Conservation (phyloP, 2,113 vertebrate genomes). For the Synodontis membranacea region DNA sequence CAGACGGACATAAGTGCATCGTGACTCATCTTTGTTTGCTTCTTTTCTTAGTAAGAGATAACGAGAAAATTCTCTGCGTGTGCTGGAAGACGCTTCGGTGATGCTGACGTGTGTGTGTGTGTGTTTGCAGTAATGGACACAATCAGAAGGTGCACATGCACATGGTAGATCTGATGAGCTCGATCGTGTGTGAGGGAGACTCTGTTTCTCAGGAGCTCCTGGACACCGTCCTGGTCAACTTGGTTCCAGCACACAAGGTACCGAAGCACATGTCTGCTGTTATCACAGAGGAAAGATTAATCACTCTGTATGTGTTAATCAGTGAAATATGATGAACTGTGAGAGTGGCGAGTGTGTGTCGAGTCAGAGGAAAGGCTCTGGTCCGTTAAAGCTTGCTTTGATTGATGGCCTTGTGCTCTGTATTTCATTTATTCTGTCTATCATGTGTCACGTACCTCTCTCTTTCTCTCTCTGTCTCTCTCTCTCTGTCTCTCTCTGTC, state of each 20-base stretch:
- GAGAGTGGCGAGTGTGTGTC: background rate
- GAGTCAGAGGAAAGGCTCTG: background rate
- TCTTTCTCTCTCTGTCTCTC: background rate
- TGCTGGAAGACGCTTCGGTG: background rate
- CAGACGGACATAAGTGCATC: constrained; percentile 7
- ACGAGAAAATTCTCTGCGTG: background rate
- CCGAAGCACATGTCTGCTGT: background rate
- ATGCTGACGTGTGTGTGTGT: background rate
- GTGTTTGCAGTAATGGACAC: constrained; percentile 88
- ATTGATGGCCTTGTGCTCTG: background rate
- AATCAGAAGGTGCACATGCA: constrained; percentile 99
- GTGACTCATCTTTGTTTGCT: constrained; percentile 9
- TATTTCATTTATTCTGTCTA: background rate
- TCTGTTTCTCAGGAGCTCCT: constrained; percentile 96
- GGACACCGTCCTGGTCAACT: constrained; percentile 95
- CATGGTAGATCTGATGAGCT: constrained; percentile 99
- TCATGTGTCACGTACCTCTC: accelerated
- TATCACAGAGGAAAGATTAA: background rate
- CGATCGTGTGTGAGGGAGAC: constrained; percentile 97
- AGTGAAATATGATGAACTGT: background rate
- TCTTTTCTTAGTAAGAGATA: constrained; percentile 6
- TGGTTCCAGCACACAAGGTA: constrained; percentile 98
- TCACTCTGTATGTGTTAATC: background rate
- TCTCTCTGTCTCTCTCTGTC: background rate
- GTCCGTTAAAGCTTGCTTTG: background rate